Evolutionary conservation across 2,113 vertebrate species (phyloP).

Genomic region (Apistogramma diplotaenia): DNA sequence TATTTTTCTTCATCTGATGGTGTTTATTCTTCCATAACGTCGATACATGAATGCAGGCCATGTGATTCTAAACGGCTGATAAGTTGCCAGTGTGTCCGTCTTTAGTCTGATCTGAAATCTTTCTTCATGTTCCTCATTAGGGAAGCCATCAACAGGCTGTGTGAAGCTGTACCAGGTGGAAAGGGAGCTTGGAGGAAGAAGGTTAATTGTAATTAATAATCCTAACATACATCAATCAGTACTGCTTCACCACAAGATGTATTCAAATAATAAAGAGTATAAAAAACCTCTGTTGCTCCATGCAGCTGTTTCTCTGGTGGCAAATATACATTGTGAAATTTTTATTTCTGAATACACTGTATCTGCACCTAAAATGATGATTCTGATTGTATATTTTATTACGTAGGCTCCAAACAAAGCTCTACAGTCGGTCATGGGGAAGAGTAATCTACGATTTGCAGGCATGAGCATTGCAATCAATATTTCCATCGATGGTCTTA

Average conservation of each 20-base stretch:
- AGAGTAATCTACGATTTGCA: conserved; percentile 92
- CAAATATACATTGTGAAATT: neutral
- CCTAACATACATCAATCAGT: neutral
- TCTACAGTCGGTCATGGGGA: conserved; percentile 89
- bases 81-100: neutral
- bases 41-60: neutral
- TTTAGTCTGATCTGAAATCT: conserved; percentile 21
- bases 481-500: conserved; percentile 91
- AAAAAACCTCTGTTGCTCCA: neutral
- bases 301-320: rapidly evolving
- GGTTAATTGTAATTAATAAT: conserved; percentile 65
- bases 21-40: neutral
- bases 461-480: conserved; percentile 92
- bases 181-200: conserved; percentile 94
- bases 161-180: conserved; percentile 89
- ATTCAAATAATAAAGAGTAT: neutral
- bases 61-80: neutral
- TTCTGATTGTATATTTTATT: neutral
- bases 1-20: neutral
- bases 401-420: conserved; percentile 86
- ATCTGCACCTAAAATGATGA: neutral
- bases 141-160: conserved; percentile 95
- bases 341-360: neutral
- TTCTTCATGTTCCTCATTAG: conserved; percentile 66
- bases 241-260: neutral